phyloP scores from a whole-genome alignment of 2,113 vertebrate genomes.

The Vidua chalybeata region DNA sequence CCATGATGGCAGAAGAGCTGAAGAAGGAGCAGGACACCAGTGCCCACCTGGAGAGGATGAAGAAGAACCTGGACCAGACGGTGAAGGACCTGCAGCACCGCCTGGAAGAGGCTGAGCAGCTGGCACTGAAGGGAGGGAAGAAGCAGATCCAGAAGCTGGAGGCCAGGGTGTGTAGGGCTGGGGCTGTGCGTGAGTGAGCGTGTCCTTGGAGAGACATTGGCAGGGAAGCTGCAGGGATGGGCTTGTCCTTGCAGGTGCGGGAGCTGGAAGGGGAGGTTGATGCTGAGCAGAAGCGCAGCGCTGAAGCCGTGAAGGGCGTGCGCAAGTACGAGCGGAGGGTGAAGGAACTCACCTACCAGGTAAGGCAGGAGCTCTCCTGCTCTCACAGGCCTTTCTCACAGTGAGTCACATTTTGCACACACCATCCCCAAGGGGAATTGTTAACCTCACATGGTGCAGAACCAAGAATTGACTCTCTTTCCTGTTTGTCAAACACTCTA shows the following conservation, averaged over 20 bases:
- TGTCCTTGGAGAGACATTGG: background rate
- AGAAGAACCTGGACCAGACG: background rate
- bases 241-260: slow-evolving; percentile 72
- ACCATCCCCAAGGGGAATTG: too few relatives aligned
- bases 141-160: slow-evolving; percentile 88
- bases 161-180: slow-evolving; percentile 73
- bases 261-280: background rate
- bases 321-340: too few relatives aligned
- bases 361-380: too few relatives aligned
- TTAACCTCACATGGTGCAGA: too few relatives aligned
- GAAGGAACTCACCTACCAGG: too few relatives aligned
- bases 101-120: background rate
- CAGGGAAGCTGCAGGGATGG: background rate
- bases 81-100: background rate
- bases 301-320: too few relatives aligned
- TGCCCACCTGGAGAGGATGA: slow-evolving; percentile 77
- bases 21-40: slow-evolving; percentile 95
- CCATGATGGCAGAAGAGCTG: slow-evolving; percentile 93
- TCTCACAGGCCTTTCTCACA: too few relatives aligned
- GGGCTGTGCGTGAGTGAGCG: background rate
- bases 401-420: background rate
- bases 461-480: too few relatives aligned
- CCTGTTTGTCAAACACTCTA: too few relatives aligned
- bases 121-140: slow-evolving; percentile 80
- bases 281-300: too few relatives aligned